Percentiles rank a stretch among this genome's conserved stretches.
Conservation (phyloP, 2,113 vertebrate genomes). For the Rhizomys pruinosus region DNA sequence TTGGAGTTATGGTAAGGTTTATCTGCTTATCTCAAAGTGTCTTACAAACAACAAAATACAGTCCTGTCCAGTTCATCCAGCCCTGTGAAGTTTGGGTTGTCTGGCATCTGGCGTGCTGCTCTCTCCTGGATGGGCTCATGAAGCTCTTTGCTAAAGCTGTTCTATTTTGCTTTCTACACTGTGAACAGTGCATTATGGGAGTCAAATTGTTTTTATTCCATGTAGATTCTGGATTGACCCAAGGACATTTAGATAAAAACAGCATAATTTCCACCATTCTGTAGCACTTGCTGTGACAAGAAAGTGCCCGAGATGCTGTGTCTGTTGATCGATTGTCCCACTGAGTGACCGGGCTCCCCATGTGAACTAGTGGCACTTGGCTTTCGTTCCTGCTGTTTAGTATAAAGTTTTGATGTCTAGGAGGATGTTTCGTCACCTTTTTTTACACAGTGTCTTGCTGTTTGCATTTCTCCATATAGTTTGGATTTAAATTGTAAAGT, state of each 20-base stretch:
- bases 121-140: neutral
- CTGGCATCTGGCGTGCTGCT: too few species aligned
- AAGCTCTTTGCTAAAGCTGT: neutral
- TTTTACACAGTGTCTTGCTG: neutral
- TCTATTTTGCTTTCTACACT: neutral
- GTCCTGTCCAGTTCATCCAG: neutral
- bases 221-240: neutral
- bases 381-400: neutral
- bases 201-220: neutral
- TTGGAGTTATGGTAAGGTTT: constrained; percentile 12
- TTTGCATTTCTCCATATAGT: neutral
- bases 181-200: neutral
- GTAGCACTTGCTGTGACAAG: neutral
- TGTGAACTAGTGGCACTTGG: neutral
- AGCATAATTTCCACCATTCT: neutral
- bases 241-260: neutral
- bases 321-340: neutral
- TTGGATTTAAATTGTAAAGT: neutral
- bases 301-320: neutral
- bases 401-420: neutral
- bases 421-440: neutral
- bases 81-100: neutral
- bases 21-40: neutral
- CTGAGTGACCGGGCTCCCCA: too few species aligned
- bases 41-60: neutral